Percentiles rank a stretch among this genome's conserved stretches.
phyloP scores from a whole-genome alignment of 2,888 invertebrate species.

The Xestia xanthographa region DNA sequence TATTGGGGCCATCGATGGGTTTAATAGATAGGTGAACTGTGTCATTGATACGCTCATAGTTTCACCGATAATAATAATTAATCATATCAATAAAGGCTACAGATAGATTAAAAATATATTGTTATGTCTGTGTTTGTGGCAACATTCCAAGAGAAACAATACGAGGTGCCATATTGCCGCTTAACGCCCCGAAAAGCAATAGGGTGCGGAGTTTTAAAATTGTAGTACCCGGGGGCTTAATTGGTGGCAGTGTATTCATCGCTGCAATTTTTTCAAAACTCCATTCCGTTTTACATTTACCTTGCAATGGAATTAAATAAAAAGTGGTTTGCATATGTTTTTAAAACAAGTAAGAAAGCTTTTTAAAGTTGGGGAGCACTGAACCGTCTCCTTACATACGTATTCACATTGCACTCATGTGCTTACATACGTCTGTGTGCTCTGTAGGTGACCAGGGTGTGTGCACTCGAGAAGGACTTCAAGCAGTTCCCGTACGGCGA shows the following conservation, averaged over 20 bases:
- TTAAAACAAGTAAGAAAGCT: neutral
- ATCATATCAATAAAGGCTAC: slow-evolving; percentile 39
- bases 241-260: slow-evolving; percentile 7
- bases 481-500: slow-evolving; percentile 92
- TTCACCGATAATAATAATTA: slow-evolving; percentile 42
- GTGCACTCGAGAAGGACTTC: slow-evolving; percentile 89
- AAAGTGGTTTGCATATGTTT: neutral
- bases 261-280: neutral
- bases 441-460: slow-evolving; percentile 85
- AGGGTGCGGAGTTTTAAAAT: slow-evolving; percentile 34
- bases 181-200: slow-evolving; percentile 43
- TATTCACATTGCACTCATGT: neutral
- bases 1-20: slow-evolving; percentile 48
- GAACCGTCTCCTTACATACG: slow-evolving; percentile 4
- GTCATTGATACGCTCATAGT: slow-evolving; percentile 44
- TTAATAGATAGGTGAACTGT: slow-evolving; percentile 44
- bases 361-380: slow-evolving; percentile 6
- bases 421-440: slow-evolving; percentile 33
- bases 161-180: slow-evolving; percentile 48
- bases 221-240: slow-evolving; percentile 21
- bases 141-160: slow-evolving; percentile 51
- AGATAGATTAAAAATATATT: slow-evolving; percentile 48
- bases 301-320: neutral
- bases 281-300: slow-evolving; percentile 1
- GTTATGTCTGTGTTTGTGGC: slow-evolving; percentile 44